phyloP scores from a whole-genome alignment of 2,113 vertebrate species.

The Ploceus nigricollis region DNA sequence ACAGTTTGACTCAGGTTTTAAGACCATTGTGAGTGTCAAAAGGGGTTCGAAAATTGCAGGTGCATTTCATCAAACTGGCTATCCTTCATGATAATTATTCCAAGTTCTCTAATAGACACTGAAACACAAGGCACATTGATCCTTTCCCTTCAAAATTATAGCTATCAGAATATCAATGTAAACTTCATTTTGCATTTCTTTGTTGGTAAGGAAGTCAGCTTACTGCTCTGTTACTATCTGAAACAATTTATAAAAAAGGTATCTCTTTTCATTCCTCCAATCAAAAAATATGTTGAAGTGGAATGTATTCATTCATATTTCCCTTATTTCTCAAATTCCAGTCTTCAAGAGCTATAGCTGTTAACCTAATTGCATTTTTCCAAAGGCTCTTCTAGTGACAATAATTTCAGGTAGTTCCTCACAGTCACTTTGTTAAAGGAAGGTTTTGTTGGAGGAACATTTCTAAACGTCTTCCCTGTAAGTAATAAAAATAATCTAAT shows the following conservation, averaged over 20 bases:
- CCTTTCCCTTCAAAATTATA: background rate
- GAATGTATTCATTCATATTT: background rate
- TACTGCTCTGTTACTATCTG: background rate
- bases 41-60: background rate
- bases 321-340: background rate
- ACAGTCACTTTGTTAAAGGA: background rate
- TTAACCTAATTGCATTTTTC: background rate
- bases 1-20: background rate
- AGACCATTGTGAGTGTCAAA: background rate
- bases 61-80: background rate
- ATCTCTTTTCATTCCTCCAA: background rate
- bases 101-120: background rate
- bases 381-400: background rate
- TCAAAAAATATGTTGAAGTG: background rate
- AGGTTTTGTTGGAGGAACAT: background rate
- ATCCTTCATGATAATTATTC: background rate
- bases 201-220: background rate
- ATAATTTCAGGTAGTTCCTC: background rate
- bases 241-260: background rate
- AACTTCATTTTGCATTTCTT: background rate
- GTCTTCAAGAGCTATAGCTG: background rate
- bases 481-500: background rate
- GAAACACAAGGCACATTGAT: background rate
- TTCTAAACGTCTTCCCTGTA: background rate
- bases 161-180: background rate